A percentile compares a stretch with the other conserved stretches of the same genome.
Evolutionary conservation across 2,888 invertebrate genomes (phyloP).

Genomic region (Eurytoma californica): DNA sequence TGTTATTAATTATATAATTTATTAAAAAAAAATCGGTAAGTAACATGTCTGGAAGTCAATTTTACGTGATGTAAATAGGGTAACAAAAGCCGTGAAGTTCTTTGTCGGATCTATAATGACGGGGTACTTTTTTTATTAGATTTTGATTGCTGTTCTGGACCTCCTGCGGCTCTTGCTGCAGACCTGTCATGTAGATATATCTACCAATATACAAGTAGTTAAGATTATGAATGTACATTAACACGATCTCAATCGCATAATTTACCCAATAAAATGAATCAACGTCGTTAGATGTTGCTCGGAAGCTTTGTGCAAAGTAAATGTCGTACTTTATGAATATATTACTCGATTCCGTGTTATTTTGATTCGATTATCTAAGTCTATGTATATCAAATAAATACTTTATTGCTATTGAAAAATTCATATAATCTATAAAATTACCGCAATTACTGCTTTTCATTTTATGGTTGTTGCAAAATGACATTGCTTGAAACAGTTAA

Average conservation of each 20-base stretch:
- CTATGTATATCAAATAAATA: no score
- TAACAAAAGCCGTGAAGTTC: background rate
- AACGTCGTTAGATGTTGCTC: background rate
- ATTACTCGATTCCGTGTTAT: background rate
- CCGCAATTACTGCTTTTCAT: no score
- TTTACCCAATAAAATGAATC: slow-evolving; percentile 16
- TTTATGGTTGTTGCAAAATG: no score
- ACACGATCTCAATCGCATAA: slow-evolving; percentile 5
- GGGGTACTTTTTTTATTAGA: background rate
- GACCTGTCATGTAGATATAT: background rate
- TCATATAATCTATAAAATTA: no score
- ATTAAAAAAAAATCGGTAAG: no score
- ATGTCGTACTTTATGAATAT: background rate
- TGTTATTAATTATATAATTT: no score
- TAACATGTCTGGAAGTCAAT: no score
- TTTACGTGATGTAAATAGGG: background rate
- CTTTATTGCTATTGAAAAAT: no score
- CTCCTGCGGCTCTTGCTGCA: background rate
- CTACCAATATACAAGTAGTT: background rate
- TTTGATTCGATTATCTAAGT: background rate
- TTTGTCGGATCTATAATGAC: background rate
- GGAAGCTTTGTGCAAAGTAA: background rate
- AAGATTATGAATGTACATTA: slow-evolving; percentile 8
- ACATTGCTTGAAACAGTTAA: no score
- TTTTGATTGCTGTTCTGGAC: background rate